Percentiles rank a stretch among this genome's conserved stretches.
Evolutionary conservation across 1,140 invertebrate genomes (phyloP).

Genomic region (Bombus soroeensis): DNA sequence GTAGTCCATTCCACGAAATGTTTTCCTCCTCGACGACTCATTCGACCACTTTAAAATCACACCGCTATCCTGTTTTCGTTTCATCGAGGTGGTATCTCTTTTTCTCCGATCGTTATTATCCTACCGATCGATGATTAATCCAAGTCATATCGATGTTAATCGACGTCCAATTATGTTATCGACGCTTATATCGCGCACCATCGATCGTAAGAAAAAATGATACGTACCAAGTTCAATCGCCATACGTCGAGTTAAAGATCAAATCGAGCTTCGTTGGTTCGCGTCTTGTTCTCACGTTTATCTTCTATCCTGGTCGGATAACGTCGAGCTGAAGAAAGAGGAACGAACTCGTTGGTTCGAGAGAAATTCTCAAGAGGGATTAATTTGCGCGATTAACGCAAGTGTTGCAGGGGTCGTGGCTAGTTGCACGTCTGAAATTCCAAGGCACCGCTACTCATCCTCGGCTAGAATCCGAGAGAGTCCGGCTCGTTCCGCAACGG

Average conservation of each 20-base stretch:
- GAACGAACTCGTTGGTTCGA: too few species aligned
- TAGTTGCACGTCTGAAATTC: neutral
- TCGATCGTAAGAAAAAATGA: too few species aligned
- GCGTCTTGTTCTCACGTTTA: constrained; percentile 11
- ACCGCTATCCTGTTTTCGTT: neutral
- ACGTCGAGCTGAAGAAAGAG: neutral
- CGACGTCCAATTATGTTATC: constrained; percentile 26
- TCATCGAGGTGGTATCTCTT: too few species aligned
- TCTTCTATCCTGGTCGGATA: neutral
- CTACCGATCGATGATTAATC: neutral
- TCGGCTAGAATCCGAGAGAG: neutral
- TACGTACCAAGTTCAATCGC: neutral
- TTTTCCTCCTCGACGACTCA: constrained; percentile 6
- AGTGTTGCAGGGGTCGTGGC: neutral
- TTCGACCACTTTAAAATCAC: neutral
- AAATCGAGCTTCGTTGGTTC: neutral
- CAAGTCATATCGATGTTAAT: neutral
- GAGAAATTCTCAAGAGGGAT: constrained; percentile 13
- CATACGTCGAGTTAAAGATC: constrained; percentile 16
- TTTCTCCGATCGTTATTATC: neutral
- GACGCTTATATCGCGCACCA: constrained; percentile 12
- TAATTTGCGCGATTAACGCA: constrained; percentile 24
- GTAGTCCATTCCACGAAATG: constrained; percentile 38
- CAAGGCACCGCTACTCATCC: constrained; percentile 22
- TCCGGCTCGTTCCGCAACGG: constrained; percentile 23